Base-by-base conservation (phyloP, 1,140 invertebrate species). In the Protaetia brevitarsis region DNA sequence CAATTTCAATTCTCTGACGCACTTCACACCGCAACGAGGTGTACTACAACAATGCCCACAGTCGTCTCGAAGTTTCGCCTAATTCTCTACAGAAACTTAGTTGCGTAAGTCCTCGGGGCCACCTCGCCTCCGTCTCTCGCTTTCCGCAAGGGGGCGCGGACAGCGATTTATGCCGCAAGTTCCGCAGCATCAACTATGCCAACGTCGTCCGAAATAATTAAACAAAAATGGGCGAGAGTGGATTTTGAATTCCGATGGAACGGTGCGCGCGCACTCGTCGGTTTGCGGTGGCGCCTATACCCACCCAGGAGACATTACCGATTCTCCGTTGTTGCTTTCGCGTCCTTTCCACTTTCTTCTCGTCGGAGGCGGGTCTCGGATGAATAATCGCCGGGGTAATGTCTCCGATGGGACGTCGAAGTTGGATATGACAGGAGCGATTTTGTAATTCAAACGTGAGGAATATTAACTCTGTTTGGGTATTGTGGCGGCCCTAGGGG, bases 101-200 rank as follows among this genome's bases (percentile, higher is more conserved):
- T 45, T 45, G n/a, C n/a, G 3, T 19, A 7, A 13, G n/a, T 19
- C 41, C n/a, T 6, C 11, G 41, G 41, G 41, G 13, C 11, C 13
- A 3, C 16, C 16, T 13, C n/a, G n/a, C n/a, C n/a, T n/a, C n/a
- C n/a, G n/a, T n/a, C n/a, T n/a, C n/a, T n/a, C n/a, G 23, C 41
- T 45, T 45, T 19, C 41, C n/a, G n/a, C n/a, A n/a, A n/a, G 41
- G 3, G 16, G 13, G 23, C 2, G 41, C 16, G 16, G 19, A 8
- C 16, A 19, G 41, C 41, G 23, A 45, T 45, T 45, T 45, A 45
- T 45, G 13, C 41, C 41, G 41, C 13, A 45, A 45, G 41, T 45
- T 13, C 41, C 41, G 41, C 41, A 45, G 23, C 41, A 45, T 45
- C 41, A 45, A 19, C 41, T 45, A 45, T 45, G 41, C 41, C 23